phyloP scores from a whole-genome alignment of 2,888 invertebrate genomes.

The Leucoma salicis region DNA sequence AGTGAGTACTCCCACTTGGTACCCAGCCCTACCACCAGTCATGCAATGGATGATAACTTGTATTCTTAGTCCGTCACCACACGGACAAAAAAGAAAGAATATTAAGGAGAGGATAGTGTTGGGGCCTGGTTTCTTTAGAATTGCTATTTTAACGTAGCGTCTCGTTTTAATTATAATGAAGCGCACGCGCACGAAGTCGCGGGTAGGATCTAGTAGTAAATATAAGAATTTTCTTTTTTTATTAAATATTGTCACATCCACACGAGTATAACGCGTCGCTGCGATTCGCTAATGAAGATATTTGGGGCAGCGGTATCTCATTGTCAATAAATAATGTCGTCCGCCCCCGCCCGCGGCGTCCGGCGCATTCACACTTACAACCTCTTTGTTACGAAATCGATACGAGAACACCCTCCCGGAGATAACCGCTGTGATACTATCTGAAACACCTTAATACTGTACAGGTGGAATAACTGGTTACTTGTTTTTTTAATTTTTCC shows the following conservation, averaged over 20 bases:
- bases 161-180: too few species aligned
- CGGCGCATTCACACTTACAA: conserved; percentile 20
- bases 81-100: too few species aligned
- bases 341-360: conserved; percentile 39
- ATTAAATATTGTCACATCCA: conserved; percentile 34
- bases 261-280: conserved; percentile 27
- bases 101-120: too few species aligned
- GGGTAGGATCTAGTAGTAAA: too few species aligned
- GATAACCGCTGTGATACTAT: conserved; percentile 31
- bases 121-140: too few species aligned
- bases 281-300: conserved; percentile 69
- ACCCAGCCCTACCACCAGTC: too few species aligned
- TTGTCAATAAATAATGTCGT: conserved; percentile 60
- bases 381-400: conserved; percentile 58
- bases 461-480: conserved; percentile 29
- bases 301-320: conserved; percentile 60
- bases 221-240: too few species aligned
- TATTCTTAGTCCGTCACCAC: too few species aligned
- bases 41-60: too few species aligned
- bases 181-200: too few species aligned
- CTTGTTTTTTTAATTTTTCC: not conserved
- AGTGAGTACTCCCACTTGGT: too few species aligned
- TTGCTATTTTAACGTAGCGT: too few species aligned
- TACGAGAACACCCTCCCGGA: conserved; percentile 44
- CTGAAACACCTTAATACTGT: conserved; percentile 36